phyloP scores from a whole-genome alignment of 1,140 invertebrate genomes.

The Drosophila tropicalis region DNA sequence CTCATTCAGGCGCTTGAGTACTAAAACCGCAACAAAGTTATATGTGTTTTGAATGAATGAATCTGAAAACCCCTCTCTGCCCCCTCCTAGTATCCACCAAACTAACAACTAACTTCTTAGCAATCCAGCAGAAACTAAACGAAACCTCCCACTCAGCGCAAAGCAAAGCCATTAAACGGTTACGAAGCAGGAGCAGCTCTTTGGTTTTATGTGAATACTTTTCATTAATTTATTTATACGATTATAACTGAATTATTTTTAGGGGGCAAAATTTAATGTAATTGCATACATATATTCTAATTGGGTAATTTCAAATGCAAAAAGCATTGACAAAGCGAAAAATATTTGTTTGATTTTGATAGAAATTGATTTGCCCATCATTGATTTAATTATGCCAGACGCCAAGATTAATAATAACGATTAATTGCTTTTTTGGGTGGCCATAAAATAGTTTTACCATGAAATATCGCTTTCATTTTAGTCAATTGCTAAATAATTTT shows the following conservation, averaged over 20 bases:
- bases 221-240: constrained; percentile 66
- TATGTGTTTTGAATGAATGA: constrained; percentile 31
- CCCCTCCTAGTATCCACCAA: neutral
- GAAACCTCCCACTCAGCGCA: neutral
- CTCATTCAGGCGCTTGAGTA: constrained; percentile 41
- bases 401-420: neutral
- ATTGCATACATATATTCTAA: constrained; percentile 49
- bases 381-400: constrained; percentile 13
- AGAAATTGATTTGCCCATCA: constrained; percentile 4
- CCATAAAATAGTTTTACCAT: constrained; percentile 21
- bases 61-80: neutral
- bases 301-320: constrained; percentile 34
- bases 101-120: neutral
- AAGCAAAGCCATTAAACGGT: constrained; percentile 38
- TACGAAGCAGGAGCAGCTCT: neutral
- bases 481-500: constrained; percentile 24
- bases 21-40: constrained; percentile 74
- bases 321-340: neutral
- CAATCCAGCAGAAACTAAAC: neutral
- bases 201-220: constrained; percentile 59
- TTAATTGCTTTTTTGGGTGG: neutral
- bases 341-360: constrained; percentile 2
- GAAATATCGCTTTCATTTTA: neutral
- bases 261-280: constrained; percentile 47
- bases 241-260: constrained; percentile 37